Evolutionary conservation across 2,888 invertebrate genomes (phyloP).

Genomic region (Sinotaia quadrata): DNA sequence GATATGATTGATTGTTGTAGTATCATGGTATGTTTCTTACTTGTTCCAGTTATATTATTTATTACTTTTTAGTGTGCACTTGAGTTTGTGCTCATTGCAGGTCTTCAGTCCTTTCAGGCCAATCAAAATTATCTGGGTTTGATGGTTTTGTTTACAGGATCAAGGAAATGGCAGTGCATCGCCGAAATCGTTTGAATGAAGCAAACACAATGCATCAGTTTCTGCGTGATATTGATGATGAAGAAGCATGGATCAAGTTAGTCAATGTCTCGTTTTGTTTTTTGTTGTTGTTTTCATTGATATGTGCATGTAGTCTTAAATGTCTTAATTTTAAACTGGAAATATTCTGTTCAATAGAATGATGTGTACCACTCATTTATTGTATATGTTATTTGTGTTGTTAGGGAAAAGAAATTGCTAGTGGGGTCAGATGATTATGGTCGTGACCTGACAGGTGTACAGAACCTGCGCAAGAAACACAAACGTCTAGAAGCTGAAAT

Average conservation of each 20-base stretch:
- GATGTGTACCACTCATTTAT: too few relatives aligned
- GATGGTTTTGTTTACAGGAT: slow-evolving; percentile 76
- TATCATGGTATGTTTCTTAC: too few relatives aligned
- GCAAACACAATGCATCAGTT: slow-evolving; percentile 99
- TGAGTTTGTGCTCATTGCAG: too few relatives aligned
- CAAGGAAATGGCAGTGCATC: slow-evolving; percentile 90
- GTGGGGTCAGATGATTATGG: slow-evolving; percentile 99
- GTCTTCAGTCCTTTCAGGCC: too few relatives aligned
- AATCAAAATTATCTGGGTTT: not conserved
- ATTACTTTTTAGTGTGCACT: too few relatives aligned
- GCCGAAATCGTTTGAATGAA: slow-evolving; percentile 93
- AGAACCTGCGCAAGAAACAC: slow-evolving; percentile 98
- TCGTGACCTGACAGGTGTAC: slow-evolving; percentile 96
- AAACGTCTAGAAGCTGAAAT: slow-evolving; percentile 98
- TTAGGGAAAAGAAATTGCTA: slow-evolving; percentile 93
- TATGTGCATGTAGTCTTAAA: not conserved
- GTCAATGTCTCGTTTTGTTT: slow-evolving; percentile 42
- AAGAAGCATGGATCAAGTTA: slow-evolving; percentile 99
- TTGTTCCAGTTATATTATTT: too few relatives aligned
- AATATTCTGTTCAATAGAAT: too few relatives aligned
- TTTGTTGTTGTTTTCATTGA: not conserved
- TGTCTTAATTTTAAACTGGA: not conserved
- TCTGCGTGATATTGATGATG: slow-evolving; percentile 99
- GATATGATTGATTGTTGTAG: too few relatives aligned
- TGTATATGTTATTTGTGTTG: not conserved